These are phyloP conservation scores for Burhinus bistriatus DNA, from an alignment of 2,113 vertebrate species.

Conservation along the genomic window DNA sequence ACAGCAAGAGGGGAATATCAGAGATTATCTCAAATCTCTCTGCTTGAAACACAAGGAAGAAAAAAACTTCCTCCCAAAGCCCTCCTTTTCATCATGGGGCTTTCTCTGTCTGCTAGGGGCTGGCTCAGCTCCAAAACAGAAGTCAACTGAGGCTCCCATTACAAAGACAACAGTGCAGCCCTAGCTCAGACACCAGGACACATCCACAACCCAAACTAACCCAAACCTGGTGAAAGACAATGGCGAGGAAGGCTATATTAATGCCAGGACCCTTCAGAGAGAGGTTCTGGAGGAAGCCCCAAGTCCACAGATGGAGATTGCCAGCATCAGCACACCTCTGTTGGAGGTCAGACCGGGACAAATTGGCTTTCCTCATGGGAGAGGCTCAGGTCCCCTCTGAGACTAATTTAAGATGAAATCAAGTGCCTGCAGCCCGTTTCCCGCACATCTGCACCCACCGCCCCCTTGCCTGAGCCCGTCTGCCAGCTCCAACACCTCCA, in stretches of 20 bases:
- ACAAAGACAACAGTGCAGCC: neutral
- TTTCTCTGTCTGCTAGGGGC: neutral
- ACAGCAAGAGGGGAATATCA: neutral
- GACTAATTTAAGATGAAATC: neutral
- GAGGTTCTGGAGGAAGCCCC: neutral
- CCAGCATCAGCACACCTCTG: neutral
- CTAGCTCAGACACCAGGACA: neutral
- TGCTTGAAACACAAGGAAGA: neutral
- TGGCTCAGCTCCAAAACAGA: neutral
- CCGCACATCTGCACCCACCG: neutral
- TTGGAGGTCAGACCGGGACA: neutral
- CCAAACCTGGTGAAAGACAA: neutral
- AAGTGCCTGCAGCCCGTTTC: neutral
- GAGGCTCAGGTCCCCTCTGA: neutral
- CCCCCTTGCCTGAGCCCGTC: neutral
- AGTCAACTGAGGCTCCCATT: neutral
- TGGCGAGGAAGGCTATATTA: fast-evolving
- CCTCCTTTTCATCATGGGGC: neutral
- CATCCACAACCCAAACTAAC: neutral
- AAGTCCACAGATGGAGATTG: neutral
- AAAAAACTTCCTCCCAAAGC: neutral
- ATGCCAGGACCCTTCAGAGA: neutral
- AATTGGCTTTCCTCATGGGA: neutral
- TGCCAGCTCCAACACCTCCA: neutral
- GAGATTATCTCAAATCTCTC: neutral